Percentiles rank a stretch among this genome's conserved stretches.
Evolutionary conservation across 1,140 invertebrate genomes (phyloP).

Genomic region (Ruditapes philippinarum): DNA sequence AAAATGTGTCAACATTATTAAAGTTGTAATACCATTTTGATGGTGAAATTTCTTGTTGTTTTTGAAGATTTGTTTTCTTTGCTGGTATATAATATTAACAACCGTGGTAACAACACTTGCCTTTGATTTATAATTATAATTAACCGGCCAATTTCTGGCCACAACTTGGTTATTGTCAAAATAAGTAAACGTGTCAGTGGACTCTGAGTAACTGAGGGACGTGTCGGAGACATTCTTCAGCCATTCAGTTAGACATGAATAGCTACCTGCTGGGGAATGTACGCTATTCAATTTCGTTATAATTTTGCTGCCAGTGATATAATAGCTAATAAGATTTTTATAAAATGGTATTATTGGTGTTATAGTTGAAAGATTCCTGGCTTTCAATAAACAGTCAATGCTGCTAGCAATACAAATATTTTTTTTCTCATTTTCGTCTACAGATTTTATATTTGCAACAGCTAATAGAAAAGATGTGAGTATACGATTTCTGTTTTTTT

Average conservation of each 20-base stretch:
- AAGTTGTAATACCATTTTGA: not conserved
- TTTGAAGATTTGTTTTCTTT: too few relatives aligned
- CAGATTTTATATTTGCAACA: not conserved
- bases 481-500: not conserved
- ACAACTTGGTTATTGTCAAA: conserved; percentile 9
- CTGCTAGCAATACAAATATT: not conserved
- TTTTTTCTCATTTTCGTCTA: not conserved
- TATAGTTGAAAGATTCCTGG: not conserved
- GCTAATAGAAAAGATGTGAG: not conserved
- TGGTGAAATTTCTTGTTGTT: too few relatives aligned
- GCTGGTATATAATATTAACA: not conserved
- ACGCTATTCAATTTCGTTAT: not conserved
- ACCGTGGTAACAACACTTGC: not conserved
- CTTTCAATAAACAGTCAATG: not conserved
- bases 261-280: not conserved
- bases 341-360: not conserved
- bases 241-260: too few relatives aligned
- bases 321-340: not conserved
- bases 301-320: not conserved
- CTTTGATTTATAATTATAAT: not conserved
- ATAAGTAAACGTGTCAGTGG: not conserved
- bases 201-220: too few relatives aligned
- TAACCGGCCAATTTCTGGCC: not conserved
- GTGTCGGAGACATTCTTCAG: not conserved
- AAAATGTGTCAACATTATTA: not conserved